Evolutionary conservation across 2,113 vertebrate genomes (phyloP).

Genomic region (Podiceps cristatus): DNA sequence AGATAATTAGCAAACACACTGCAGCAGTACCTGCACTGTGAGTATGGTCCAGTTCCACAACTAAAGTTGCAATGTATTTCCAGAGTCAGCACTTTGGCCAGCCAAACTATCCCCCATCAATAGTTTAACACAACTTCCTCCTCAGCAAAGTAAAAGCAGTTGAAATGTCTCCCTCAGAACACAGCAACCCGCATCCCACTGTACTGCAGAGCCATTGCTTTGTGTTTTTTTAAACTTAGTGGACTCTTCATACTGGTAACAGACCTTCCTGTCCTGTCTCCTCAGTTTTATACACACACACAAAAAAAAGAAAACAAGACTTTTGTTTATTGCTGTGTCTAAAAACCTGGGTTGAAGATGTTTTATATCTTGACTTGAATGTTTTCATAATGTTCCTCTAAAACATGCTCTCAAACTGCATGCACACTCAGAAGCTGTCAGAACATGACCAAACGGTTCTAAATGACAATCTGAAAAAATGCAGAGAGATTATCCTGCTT

Average conservation of each 20-base stretch:
- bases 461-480: background rate
- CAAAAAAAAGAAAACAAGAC: background rate
- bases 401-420: background rate
- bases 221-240: background rate
- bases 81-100: background rate
- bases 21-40: background rate
- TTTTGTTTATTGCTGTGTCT: background rate
- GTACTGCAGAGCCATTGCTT: background rate
- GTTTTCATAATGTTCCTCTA: background rate
- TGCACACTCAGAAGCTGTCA: background rate
- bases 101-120: background rate
- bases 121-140: background rate
- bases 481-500: background rate
- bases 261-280: background rate
- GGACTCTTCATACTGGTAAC: background rate
- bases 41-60: background rate
- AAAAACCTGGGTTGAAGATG: background rate
- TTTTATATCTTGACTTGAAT: background rate
- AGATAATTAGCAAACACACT: background rate
- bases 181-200: background rate
- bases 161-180: background rate
- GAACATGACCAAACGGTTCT: background rate
- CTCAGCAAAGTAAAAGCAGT: background rate
- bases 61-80: background rate
- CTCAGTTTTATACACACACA: background rate